phyloP scores from a whole-genome alignment of 2,113 vertebrate species.

The Dicrurus megarhynchus region DNA sequence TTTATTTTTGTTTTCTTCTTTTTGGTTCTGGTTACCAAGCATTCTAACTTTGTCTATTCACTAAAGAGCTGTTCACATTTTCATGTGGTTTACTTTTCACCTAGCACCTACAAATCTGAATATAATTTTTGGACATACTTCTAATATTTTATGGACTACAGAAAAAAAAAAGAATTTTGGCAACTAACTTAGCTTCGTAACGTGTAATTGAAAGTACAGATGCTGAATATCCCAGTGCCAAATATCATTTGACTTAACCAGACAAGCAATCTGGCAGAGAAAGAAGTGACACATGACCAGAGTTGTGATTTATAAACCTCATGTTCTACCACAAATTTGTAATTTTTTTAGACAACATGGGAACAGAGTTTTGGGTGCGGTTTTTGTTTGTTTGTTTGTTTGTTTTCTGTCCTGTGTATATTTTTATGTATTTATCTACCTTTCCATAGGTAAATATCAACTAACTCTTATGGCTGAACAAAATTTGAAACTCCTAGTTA shows the following conservation, averaged over 20 bases:
- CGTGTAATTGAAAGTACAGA: not conserved
- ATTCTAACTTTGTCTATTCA: not conserved
- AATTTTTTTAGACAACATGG: not conserved
- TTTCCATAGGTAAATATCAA: not conserved
- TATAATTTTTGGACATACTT: not conserved
- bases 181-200: not conserved
- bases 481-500: not conserved
- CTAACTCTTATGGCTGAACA: not conserved
- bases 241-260: not conserved
- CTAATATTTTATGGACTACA: not conserved
- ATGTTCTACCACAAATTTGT: fast-evolving
- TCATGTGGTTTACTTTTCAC: not conserved
- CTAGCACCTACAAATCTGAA: not conserved
- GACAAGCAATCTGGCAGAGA: not conserved
- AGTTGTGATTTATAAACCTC: not conserved
- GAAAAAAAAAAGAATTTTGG: not conserved
- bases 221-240: not conserved
- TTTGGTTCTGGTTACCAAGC: not conserved
- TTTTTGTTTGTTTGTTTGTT: not conserved
- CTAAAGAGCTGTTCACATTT: not conserved
- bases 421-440: not conserved
- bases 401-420: not conserved
- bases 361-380: not conserved
- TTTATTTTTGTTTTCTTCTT: not conserved
- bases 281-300: not conserved